Evolutionary conservation across 2,888 invertebrate species (phyloP).

Genomic region (Xylota segnis): DNA sequence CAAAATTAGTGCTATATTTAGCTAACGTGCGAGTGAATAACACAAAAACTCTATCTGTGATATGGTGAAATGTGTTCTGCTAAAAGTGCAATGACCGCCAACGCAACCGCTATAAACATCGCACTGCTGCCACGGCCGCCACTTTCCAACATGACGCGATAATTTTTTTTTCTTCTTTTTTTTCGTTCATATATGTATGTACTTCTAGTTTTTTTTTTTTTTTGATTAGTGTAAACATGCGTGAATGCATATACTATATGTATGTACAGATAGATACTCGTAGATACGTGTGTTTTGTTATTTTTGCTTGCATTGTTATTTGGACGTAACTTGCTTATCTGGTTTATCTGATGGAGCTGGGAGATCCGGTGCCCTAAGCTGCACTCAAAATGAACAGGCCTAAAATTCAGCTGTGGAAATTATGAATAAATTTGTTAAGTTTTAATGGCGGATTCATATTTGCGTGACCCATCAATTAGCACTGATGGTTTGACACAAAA

Average conservation of each 20-base stretch:
- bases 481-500: constrained; percentile 15
- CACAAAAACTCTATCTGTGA: constrained; percentile 32
- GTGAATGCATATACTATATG: constrained; percentile 18
- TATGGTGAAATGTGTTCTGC: constrained; percentile 68
- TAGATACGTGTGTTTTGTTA: constrained; percentile 26
- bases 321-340: constrained; percentile 55
- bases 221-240: constrained; percentile 53
- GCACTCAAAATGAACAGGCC: background rate
- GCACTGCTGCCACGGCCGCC: constrained; percentile 60
- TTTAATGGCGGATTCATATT: constrained; percentile 49
- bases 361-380: constrained; percentile 23
- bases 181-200: no score
- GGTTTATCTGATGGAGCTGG: constrained; percentile 51
- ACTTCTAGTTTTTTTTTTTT: constrained; percentile 14
- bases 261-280: background rate
- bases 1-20: constrained; percentile 71
- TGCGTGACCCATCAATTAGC: constrained; percentile 64
- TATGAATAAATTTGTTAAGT: constrained; percentile 30
- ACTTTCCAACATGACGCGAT: constrained; percentile 73
- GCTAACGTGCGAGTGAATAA: constrained; percentile 59
- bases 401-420: constrained; percentile 9
- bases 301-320: constrained; percentile 67
- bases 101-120: constrained; percentile 66
- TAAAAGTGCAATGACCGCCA: constrained; percentile 76
- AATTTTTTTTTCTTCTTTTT: constrained; percentile 65